Percentiles rank a stretch among this genome's conserved stretches.
Conservation (phyloP, 2,797 vertebrate species). For the Oryzias sinensis region DNA sequence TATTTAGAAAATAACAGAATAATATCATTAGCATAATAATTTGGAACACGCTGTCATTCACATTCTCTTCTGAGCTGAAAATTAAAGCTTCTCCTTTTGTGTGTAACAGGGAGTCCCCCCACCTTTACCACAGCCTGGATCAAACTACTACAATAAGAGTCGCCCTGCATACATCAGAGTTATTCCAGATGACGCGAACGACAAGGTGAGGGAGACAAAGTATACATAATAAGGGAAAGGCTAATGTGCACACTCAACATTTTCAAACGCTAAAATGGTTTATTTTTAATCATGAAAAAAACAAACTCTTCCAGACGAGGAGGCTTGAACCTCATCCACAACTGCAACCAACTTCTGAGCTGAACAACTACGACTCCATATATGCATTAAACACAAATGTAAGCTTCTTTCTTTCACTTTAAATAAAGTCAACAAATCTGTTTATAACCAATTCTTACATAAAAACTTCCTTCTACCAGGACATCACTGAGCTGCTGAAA, state of each 20-base stretch:
- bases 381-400: slow-evolving; percentile 24
- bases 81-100: slow-evolving; percentile 2
- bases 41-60: too few species aligned
- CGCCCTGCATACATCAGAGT: slow-evolving; percentile 28
- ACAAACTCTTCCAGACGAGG: neutral
- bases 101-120: slow-evolving; percentile 18
- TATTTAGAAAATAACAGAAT: too few species aligned
- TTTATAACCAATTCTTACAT: neutral
- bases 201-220: slow-evolving; percentile 27
- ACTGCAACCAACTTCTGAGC: neutral
- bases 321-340: neutral
- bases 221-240: neutral
- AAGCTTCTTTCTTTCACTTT: neutral
- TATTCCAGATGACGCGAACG: slow-evolving; percentile 27
- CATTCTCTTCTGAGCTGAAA: neutral
- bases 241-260: too few species aligned
- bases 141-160: slow-evolving; percentile 18
- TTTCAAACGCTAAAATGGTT: too few species aligned
- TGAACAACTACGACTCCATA: neutral
- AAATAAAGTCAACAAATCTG: too few species aligned
- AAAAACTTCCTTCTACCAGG: slow-evolving; percentile 30
- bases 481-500: slow-evolving; percentile 38
- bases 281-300: too few species aligned
- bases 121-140: neutral
- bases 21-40: too few species aligned